phyloP scores from a whole-genome alignment of 2,113 vertebrate species.

The Ammodytes marinus region DNA sequence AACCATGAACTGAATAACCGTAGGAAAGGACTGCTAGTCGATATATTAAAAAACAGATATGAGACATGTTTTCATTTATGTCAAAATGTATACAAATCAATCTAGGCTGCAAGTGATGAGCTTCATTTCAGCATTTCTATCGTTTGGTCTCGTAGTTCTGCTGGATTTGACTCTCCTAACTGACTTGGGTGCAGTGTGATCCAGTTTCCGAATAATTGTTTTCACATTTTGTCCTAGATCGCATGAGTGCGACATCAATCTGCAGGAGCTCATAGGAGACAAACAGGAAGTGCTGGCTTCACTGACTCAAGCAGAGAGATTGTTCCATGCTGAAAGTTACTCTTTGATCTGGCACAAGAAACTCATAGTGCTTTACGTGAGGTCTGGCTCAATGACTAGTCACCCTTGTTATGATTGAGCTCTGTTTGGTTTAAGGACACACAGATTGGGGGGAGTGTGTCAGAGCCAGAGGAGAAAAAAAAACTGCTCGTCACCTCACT shows the following conservation, averaged over 20 bases:
- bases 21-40: not conserved
- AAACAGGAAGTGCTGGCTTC: slow-evolving; percentile 71
- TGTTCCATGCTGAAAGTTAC: slow-evolving; percentile 21
- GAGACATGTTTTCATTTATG: not conserved
- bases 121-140: not conserved
- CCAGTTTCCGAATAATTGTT: slow-evolving; percentile 3
- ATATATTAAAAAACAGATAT: too few relatives aligned
- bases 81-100: not conserved
- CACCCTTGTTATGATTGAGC: slow-evolving; percentile 57
- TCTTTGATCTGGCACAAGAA: slow-evolving; percentile 55
- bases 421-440: slow-evolving; percentile 59
- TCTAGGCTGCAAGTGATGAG: not conserved
- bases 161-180: not conserved
- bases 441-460: slow-evolving; percentile 47
- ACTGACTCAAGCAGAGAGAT: slow-evolving; percentile 65
- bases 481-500: slow-evolving; percentile 66
- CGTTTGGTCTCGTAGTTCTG: too few relatives aligned
- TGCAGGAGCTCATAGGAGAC: slow-evolving; percentile 42
- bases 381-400: slow-evolving; percentile 51
- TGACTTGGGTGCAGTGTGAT: not conserved
- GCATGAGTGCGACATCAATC: slow-evolving; percentile 31
- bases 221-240: slow-evolving; percentile 26
- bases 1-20: not conserved
- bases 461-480: slow-evolving; percentile 53
- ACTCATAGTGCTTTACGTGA: slow-evolving; percentile 34